Conservation (phyloP, 2,888 invertebrate species). For the Drosophila histrio region DNA sequence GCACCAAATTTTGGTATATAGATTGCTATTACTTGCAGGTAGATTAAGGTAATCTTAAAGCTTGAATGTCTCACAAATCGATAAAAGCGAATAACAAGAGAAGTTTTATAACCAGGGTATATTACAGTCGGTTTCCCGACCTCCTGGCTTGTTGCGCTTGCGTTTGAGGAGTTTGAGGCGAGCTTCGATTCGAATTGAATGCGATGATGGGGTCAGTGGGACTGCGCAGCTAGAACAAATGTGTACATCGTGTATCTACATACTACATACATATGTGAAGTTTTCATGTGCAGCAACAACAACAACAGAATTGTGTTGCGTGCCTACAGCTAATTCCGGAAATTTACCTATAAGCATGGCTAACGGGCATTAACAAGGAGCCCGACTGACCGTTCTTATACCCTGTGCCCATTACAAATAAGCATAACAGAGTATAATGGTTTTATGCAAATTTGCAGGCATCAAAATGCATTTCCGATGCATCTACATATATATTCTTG, state of each 20-base stretch:
- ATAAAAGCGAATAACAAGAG: too few relatives aligned
- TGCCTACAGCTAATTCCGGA: constrained; percentile 68
- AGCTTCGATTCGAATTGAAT: constrained; percentile 10
- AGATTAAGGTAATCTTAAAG: too few relatives aligned
- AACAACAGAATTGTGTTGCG: constrained; percentile 51
- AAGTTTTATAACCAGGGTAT: too few relatives aligned
- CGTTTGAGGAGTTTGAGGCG: background rate
- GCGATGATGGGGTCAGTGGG: constrained; percentile 56
- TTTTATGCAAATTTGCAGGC: too few relatives aligned
- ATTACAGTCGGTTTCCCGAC: too few relatives aligned
- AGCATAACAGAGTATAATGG: too few relatives aligned
- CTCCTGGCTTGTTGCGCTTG: constrained; percentile 23
- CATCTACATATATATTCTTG: too few relatives aligned
- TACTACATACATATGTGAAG: constrained; percentile 8
- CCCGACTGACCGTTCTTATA: constrained; percentile 34
- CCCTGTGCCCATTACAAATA: too few relatives aligned
- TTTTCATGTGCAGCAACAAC: constrained; percentile 34
- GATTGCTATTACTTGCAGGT: too few relatives aligned
- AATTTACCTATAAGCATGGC: constrained; percentile 58
- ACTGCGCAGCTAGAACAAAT: constrained; percentile 8
- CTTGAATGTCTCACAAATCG: too few relatives aligned
- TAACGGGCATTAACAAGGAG: constrained; percentile 47
- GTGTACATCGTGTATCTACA: constrained; percentile 1
- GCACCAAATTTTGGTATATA: too few relatives aligned
- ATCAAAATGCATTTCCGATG: too few relatives aligned